Conservation (phyloP, 2,888 invertebrate species). For the Drosophila pegasa region DNA sequence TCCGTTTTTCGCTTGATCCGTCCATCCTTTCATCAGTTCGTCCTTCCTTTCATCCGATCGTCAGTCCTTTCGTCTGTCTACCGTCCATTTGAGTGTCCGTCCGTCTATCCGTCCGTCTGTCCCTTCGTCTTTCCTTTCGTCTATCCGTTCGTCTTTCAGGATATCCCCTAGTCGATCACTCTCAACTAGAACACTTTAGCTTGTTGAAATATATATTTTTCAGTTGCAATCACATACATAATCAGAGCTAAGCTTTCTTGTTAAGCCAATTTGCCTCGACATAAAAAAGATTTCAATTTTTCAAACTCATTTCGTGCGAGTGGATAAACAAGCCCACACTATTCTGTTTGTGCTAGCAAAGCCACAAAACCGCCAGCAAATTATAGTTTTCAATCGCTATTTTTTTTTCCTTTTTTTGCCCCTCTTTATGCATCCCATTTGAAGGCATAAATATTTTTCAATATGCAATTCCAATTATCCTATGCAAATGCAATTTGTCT, state of each 20-base stretch:
- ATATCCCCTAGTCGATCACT: too few relatives aligned
- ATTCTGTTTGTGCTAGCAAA: slow-evolving; percentile 32
- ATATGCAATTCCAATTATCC: slow-evolving; percentile 77
- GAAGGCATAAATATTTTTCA: slow-evolving; percentile 64
- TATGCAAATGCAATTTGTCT: slow-evolving; percentile 79
- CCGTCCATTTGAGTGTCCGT: too few relatives aligned
- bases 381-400: slow-evolving; percentile 65
- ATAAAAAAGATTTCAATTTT: slow-evolving; percentile 19
- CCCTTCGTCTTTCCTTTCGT: too few relatives aligned
- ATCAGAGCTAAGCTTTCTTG: slow-evolving; percentile 7
- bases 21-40: too few relatives aligned
- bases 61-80: too few relatives aligned
- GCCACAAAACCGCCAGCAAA: slow-evolving; percentile 63
- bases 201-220: too few relatives aligned
- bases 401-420: slow-evolving; percentile 11
- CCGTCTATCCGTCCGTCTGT: too few relatives aligned
- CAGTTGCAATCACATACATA: neutral
- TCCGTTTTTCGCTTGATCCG: too few relatives aligned
- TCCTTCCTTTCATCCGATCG: too few relatives aligned
- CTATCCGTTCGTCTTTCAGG: too few relatives aligned
- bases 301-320: slow-evolving; percentile 23
- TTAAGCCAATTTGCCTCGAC: slow-evolving; percentile 10
- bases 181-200: too few relatives aligned
- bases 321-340: slow-evolving; percentile 44
- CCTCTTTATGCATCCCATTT: slow-evolving; percentile 21